A percentile compares a stretch with the other conserved stretches of the same genome.
Evolutionary conservation across 2,113 vertebrate genomes (phyloP).

Genomic region (Leptodactylus fuscus): DNA sequence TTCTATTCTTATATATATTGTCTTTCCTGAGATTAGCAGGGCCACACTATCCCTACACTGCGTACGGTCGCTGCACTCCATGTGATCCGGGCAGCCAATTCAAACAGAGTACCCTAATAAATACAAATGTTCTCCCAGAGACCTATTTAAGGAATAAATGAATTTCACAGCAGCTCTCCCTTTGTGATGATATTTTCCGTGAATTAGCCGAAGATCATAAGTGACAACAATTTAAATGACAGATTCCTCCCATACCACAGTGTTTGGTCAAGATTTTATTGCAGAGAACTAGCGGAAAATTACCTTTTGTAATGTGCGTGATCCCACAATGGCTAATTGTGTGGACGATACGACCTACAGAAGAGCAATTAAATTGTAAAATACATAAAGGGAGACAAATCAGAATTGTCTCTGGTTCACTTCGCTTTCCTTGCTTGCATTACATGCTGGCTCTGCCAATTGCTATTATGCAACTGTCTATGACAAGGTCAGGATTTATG

Average conservation of each 20-base stretch:
- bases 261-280: slow-evolving; percentile 60
- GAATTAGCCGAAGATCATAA: slow-evolving; percentile 57
- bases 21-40: too few species aligned
- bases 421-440: slow-evolving; percentile 3
- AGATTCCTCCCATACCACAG: slow-evolving; percentile 56
- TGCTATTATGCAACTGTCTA: not conserved
- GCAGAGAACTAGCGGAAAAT: slow-evolving; percentile 52
- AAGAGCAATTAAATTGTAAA: slow-evolving; percentile 55
- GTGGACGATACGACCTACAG: slow-evolving; percentile 51
- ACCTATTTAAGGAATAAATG: slow-evolving; percentile 63
- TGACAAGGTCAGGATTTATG: slow-evolving; percentile 17
- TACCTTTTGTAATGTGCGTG: slow-evolving; percentile 46
- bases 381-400: slow-evolving; percentile 54
- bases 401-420: slow-evolving; percentile 42
- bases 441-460: not conserved
- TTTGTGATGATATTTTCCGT: slow-evolving; percentile 62
- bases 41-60: not conserved
- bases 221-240: slow-evolving; percentile 66
- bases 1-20: too few species aligned
- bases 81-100: slow-evolving; percentile 62
- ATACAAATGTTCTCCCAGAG: slow-evolving; percentile 62
- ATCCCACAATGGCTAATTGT: slow-evolving; percentile 57
- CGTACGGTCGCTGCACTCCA: slow-evolving; percentile 36
- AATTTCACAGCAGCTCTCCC: slow-evolving; percentile 54
- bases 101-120: slow-evolving; percentile 60